Conservation (phyloP, 2,113 vertebrate species). For the Zingel zingel region DNA sequence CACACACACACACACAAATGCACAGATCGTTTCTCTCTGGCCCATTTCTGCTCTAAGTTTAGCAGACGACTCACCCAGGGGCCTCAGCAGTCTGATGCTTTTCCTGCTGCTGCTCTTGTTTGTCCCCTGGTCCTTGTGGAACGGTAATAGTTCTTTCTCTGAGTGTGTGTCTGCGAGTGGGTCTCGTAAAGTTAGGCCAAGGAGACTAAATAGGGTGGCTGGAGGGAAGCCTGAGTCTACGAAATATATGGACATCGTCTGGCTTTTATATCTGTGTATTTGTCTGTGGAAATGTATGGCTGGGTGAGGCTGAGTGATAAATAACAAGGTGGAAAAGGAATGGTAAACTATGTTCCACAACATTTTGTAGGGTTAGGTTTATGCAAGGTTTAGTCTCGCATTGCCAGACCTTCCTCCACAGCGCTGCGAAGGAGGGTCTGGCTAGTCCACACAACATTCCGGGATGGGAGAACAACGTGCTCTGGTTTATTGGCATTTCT, state of each 20-base stretch:
- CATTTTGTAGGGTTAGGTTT: too few relatives aligned
- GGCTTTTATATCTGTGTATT: conserved; percentile 16
- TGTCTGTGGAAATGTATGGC: conserved; percentile 14
- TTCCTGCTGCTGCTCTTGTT: conserved; percentile 65
- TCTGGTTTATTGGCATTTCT: too few relatives aligned
- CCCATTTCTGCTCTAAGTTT: conserved; percentile 82
- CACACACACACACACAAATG: neutral
- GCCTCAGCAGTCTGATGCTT: conserved; percentile 66
- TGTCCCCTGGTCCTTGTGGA: conserved; percentile 63
- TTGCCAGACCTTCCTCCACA: too few relatives aligned
- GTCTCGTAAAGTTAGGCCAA: conserved; percentile 19
- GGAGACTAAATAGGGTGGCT: conserved; percentile 37
- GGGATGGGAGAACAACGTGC: too few relatives aligned
- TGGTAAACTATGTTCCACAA: too few relatives aligned
- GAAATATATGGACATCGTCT: neutral
- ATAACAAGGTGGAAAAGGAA: neutral
- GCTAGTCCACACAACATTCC: too few relatives aligned
- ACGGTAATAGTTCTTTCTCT: conserved; percentile 35
- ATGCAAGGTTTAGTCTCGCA: too few relatives aligned
- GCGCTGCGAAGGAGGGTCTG: too few relatives aligned
- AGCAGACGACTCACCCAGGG: conserved; percentile 70
- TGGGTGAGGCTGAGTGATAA: conserved; percentile 7
- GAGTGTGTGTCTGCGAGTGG: conserved; percentile 25
- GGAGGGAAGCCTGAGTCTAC: conserved; percentile 19
- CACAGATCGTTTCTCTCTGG: conserved; percentile 69